phyloP scores from a whole-genome alignment of 2,888 invertebrate genomes.

The Andrena bicolor region DNA sequence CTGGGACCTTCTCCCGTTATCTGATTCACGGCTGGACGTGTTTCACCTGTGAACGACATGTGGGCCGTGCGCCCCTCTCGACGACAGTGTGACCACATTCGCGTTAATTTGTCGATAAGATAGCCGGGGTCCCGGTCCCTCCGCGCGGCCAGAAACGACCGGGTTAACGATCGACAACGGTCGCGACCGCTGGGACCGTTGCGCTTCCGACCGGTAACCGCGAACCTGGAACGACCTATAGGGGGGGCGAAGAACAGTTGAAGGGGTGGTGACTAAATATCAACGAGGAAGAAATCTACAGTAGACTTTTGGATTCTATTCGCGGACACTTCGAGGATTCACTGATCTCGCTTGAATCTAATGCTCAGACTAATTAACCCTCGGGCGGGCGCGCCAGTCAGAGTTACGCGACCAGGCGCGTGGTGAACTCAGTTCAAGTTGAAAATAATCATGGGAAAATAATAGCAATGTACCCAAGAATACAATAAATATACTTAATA shows the following conservation, averaged over 20 bases:
- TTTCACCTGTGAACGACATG: conserved; percentile 81
- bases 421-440: too few species aligned
- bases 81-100: conserved; percentile 65
- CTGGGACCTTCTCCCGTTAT: conserved; percentile 66
- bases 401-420: too few species aligned
- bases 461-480: too few species aligned
- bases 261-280: background rate
- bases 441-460: too few species aligned
- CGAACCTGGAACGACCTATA: background rate
- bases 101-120: conserved; percentile 73
- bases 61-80: conserved; percentile 67
- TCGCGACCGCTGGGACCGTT: conserved; percentile 29
- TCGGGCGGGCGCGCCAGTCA: too few species aligned
- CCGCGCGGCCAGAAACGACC: conserved; percentile 29
- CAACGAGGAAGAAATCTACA: too few species aligned
- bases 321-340: background rate
- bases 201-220: background rate
- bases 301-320: background rate
- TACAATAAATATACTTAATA: too few species aligned
- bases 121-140: conserved; percentile 29
- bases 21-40: conserved; percentile 71
- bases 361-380: background rate
- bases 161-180: conserved; percentile 47
- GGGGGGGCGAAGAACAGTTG: background rate
- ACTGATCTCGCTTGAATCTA: too few species aligned